A percentile compares a stretch with the other conserved stretches of the same genome.
These are phyloP conservation scores for Colostygia pectinataria DNA, from an alignment of 2,888 invertebrate species.

Conservation along the genomic window DNA sequence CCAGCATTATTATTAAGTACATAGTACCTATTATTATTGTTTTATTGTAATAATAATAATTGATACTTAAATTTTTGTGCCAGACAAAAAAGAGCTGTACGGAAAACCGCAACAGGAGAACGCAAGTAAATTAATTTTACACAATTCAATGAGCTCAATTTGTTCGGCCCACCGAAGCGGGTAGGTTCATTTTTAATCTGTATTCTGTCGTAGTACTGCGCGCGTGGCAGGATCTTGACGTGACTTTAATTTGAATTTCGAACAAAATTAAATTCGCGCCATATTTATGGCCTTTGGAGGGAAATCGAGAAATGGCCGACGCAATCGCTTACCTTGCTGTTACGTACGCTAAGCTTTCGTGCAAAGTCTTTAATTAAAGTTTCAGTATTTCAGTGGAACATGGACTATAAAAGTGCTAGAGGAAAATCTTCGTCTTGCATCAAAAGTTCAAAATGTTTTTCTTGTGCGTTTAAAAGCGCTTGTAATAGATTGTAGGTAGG, in stretches of 20 bases:
- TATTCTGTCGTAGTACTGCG: conserved; percentile 58
- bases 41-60: too few relatives aligned
- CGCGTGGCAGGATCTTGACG: conserved; percentile 71
- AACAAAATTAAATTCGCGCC: conserved; percentile 76
- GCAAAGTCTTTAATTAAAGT: conserved; percentile 31
- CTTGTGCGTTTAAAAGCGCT: too few relatives aligned
- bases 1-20: too few relatives aligned
- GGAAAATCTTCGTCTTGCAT: too few relatives aligned
- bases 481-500: too few relatives aligned
- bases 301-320: conserved; percentile 57
- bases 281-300: conserved; percentile 73
- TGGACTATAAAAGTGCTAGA: not conserved
- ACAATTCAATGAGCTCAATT: conserved; percentile 30
- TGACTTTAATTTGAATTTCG: conserved; percentile 76
- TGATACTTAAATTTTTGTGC: too few relatives aligned
- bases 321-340: conserved; percentile 40
- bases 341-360: conserved; percentile 35
- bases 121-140: conserved; percentile 27
- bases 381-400: conserved; percentile 8
- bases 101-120: conserved; percentile 18
- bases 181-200: conserved; percentile 44
- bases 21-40: too few relatives aligned
- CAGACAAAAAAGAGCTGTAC: conserved; percentile 10
- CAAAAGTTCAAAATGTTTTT: too few relatives aligned
- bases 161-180: conserved; percentile 22